Evolutionary conservation across 2,113 vertebrate genomes (phyloP).

Genomic region (Nymphicus hollandicus): DNA sequence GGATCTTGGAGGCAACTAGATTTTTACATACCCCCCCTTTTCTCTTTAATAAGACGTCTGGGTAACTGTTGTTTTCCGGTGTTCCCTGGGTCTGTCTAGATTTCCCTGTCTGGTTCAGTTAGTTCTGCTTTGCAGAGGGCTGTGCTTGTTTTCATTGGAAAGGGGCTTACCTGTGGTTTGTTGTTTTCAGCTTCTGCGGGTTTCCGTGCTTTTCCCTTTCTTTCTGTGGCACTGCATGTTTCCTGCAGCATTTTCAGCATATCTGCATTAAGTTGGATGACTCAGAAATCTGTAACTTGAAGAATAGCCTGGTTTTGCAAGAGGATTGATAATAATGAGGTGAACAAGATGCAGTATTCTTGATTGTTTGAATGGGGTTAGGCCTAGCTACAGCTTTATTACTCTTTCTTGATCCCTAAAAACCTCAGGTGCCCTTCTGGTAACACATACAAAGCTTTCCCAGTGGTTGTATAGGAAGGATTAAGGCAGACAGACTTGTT

Average conservation of each 20-base stretch:
- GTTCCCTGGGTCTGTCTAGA: neutral
- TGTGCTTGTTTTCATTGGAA: constrained; percentile 25
- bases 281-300: neutral
- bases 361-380: neutral
- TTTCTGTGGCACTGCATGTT: neutral
- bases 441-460: neutral
- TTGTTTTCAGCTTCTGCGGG: constrained; percentile 17
- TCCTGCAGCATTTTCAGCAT: neutral
- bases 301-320: neutral
- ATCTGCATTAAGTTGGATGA: neutral
- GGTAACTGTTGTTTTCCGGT: neutral
- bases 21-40: rapidly evolving
- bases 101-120: neutral
- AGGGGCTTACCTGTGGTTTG: constrained; percentile 3
- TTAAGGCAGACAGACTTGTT: constrained; percentile 7
- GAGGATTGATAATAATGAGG: neutral
- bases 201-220: neutral
- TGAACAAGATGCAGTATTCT: neutral
- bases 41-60: neutral
- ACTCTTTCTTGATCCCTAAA: neutral
- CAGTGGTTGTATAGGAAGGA: neutral
- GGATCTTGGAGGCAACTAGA: neutral
- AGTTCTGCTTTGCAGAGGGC: neutral
- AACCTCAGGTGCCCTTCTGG: neutral
- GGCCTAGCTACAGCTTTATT: neutral